Evolutionary conservation across 1,140 invertebrate genomes (phyloP).

Genomic region (Brachionus asplanchnoidis): DNA sequence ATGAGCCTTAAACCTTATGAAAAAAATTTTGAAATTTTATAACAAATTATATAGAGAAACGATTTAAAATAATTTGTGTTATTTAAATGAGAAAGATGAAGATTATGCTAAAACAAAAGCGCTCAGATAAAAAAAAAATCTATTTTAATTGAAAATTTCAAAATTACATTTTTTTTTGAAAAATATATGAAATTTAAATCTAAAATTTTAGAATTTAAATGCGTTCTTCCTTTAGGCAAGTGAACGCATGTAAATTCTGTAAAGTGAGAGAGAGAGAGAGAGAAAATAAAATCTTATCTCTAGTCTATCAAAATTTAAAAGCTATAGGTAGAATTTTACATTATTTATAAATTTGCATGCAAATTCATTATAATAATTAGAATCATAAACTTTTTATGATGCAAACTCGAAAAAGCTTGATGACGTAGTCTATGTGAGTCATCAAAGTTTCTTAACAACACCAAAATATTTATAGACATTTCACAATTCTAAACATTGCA

Average conservation of each 20-base stretch:
- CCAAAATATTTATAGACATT: not conserved
- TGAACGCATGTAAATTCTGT: not conserved
- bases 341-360: not conserved
- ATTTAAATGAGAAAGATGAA: slow-evolving; percentile 3
- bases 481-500: not conserved
- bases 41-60: not conserved
- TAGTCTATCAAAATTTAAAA: not conserved
- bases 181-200: not conserved
- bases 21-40: slow-evolving; percentile 3
- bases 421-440: not conserved
- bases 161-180: slow-evolving; percentile 2
- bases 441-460: not conserved
- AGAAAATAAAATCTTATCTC: slow-evolving; percentile 8
- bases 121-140: not conserved
- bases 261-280: not conserved
- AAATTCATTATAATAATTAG: slow-evolving; percentile 28
- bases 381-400: slow-evolving; percentile 27
- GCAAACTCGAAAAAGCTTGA: slow-evolving; percentile 2
- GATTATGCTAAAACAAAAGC: not conserved
- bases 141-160: slow-evolving; percentile 25
- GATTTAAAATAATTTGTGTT: slow-evolving; percentile 8
- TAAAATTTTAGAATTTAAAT: not conserved
- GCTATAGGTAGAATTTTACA: not conserved
- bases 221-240: not conserved
- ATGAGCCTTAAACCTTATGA: slow-evolving; percentile 10